Percentiles rank a stretch among this genome's conserved stretches.
Conservation (phyloP, 2,888 invertebrate species). For the Nephrotoma flavescens region DNA sequence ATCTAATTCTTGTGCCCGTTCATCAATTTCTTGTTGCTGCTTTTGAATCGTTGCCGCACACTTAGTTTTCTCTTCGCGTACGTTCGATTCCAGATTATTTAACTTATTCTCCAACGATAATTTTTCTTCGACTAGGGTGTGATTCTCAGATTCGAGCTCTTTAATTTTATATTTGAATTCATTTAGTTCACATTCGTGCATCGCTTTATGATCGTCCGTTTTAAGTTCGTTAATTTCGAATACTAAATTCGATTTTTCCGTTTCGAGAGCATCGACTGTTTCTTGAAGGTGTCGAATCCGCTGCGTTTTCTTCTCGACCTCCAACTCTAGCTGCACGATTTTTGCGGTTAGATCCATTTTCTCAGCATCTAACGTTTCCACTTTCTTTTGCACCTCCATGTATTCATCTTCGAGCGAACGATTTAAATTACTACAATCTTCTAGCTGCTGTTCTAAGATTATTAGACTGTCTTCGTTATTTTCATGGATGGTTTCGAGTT, state of each 20-base stretch:
- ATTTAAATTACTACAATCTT: constrained; percentile 42
- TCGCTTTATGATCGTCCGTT: constrained; percentile 15
- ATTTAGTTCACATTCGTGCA: constrained; percentile 13
- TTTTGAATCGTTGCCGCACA: constrained; percentile 9
- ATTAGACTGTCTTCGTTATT: constrained; percentile 53
- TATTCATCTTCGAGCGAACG: constrained; percentile 45
- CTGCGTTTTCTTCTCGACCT: constrained; percentile 18
- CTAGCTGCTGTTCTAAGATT: constrained; percentile 48
- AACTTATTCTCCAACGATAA: constrained; percentile 9
- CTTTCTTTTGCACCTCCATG: constrained; percentile 38
- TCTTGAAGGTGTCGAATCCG: constrained; percentile 21
- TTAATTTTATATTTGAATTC: constrained; percentile 17
- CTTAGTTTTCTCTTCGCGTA: constrained; percentile 11
- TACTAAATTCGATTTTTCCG: constrained; percentile 21
- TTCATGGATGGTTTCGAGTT: constrained; percentile 55
- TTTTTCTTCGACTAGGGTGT: constrained; percentile 18
- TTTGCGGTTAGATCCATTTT: constrained; percentile 18
- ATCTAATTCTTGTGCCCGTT: constrained; percentile 11
- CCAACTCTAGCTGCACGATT: constrained; percentile 20
- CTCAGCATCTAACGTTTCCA: constrained; percentile 29
- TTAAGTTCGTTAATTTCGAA: constrained; percentile 23
- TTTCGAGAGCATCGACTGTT: constrained; percentile 20
- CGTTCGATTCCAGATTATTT: not conserved
- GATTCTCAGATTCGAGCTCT: constrained; percentile 19
- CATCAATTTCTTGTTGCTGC: constrained; percentile 10